Evolutionary conservation across 2,888 invertebrate genomes (phyloP).

Genomic region (Galerucella nymphaeae): DNA sequence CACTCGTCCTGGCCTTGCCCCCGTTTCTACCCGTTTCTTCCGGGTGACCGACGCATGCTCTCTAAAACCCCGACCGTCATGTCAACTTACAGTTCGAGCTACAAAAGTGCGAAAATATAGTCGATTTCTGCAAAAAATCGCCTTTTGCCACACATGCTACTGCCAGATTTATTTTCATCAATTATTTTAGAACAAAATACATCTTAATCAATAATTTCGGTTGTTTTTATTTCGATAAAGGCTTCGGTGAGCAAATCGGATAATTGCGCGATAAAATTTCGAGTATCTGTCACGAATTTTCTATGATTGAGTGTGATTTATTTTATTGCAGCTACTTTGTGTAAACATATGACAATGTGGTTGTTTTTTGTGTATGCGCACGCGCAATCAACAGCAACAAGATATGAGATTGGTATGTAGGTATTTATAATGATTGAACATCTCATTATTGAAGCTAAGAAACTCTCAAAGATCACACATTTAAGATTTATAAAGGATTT

Average conservation of each 20-base stretch:
- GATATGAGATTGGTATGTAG: slow-evolving; percentile 59
- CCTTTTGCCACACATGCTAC: slow-evolving; percentile 5
- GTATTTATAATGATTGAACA: background rate
- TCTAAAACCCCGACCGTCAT: slow-evolving; percentile 50
- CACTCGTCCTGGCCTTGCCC: slow-evolving; percentile 57
- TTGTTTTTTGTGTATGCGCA: slow-evolving; percentile 53
- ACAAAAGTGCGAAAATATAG: slow-evolving; percentile 51
- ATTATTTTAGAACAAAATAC: background rate
- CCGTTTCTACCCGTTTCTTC: slow-evolving; percentile 50
- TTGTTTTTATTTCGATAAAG: background rate
- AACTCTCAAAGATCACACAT: background rate
- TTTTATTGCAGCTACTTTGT: slow-evolving; percentile 4
- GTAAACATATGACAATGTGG: slow-evolving; percentile 46
- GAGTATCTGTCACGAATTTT: background rate
- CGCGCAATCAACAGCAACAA: slow-evolving; percentile 55
- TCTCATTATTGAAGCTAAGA: background rate
- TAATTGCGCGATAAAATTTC: background rate
- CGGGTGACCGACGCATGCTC: slow-evolving; percentile 58
- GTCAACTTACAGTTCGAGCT: slow-evolving; percentile 59
- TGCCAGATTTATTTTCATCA: background rate
- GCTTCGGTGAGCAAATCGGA: background rate
- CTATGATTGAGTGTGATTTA: slow-evolving; percentile 16
- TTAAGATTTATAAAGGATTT: background rate
- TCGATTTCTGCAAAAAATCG: slow-evolving; percentile 17
- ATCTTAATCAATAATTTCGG: background rate